phyloP scores from a whole-genome alignment of 2,113 vertebrate genomes.

The Macrotus californicus region DNA sequence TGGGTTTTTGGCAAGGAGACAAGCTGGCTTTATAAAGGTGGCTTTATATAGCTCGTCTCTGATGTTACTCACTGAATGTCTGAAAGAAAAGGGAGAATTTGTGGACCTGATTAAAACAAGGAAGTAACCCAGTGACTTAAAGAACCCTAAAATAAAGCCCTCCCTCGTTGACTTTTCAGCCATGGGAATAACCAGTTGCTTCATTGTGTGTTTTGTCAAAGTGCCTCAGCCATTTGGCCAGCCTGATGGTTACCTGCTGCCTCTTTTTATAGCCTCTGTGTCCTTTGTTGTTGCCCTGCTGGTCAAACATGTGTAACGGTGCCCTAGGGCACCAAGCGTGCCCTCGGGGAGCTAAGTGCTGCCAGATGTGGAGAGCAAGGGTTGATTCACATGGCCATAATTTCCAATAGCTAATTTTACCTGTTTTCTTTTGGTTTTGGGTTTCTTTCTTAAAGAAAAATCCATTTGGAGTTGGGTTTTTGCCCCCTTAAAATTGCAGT shows the following conservation, averaged over 20 bases:
- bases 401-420: conserved; percentile 75
- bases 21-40: conserved; percentile 62
- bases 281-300: conserved; percentile 68
- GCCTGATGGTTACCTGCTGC: conserved; percentile 75
- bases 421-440: conserved; percentile 74
- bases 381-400: conserved; percentile 65
- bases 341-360: conserved; percentile 70
- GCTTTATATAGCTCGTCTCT: conserved; percentile 57
- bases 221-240: conserved; percentile 43
- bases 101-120: conserved; percentile 64
- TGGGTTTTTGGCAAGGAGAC: conserved; percentile 65
- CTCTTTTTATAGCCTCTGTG: conserved; percentile 59
- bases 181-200: conserved; percentile 63
- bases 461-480: conserved; percentile 36
- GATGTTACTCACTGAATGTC: conserved; percentile 40
- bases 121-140: conserved; percentile 63
- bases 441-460: conserved; percentile 70
- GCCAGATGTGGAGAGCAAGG: conserved; percentile 72
- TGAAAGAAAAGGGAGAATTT: conserved; percentile 58
- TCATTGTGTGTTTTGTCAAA: conserved; percentile 65
- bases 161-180: conserved; percentile 48
- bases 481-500: conserved; percentile 32
- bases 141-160: conserved; percentile 40
- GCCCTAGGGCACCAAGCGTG: conserved; percentile 59
- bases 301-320: conserved; percentile 69